Evolutionary conservation across 2,113 vertebrate species (phyloP).

Genomic region (Pachyramphus minor): DNA sequence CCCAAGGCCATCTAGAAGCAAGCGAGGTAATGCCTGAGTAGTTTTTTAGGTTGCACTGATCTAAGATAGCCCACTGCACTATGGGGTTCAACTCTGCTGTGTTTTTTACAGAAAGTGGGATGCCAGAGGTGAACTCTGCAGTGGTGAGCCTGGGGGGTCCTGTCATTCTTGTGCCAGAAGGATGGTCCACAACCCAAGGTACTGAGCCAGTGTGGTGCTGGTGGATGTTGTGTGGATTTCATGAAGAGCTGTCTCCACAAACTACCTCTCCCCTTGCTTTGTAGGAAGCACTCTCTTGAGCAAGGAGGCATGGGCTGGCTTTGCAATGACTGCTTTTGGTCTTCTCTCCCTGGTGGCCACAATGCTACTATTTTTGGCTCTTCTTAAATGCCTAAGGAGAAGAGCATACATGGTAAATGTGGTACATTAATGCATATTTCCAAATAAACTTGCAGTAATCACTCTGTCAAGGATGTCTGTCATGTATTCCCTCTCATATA

Average conservation of each 20-base stretch:
- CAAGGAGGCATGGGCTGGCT: not conserved
- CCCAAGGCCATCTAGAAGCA: constrained; percentile 33
- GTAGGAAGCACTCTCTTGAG: not conserved
- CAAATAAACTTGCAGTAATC: constrained; percentile 13
- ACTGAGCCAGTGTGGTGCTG: not conserved
- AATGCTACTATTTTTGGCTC: not conserved
- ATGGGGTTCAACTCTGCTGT: fast-evolving
- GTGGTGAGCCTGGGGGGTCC: constrained; percentile 66
- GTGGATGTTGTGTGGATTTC: not conserved
- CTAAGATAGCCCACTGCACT: fast-evolving
- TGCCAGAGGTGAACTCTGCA: not conserved
- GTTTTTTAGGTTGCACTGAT: not conserved
- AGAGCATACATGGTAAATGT: not conserved
- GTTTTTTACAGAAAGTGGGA: not conserved
- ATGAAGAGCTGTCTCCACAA: not conserved
- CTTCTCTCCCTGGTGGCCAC: not conserved
- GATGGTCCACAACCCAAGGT: constrained; percentile 56
- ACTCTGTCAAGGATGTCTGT: not conserved
- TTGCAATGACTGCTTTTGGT: not conserved
- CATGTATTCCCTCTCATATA: not conserved
- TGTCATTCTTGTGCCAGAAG: constrained; percentile 56
- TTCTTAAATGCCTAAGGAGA: not conserved
- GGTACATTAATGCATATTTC: not conserved
- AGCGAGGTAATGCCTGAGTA: constrained; percentile 52
- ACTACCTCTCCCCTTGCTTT: not conserved